Evolutionary conservation across 2,888 invertebrate genomes (phyloP).

Genomic region (Lithophane semibrunnea): DNA sequence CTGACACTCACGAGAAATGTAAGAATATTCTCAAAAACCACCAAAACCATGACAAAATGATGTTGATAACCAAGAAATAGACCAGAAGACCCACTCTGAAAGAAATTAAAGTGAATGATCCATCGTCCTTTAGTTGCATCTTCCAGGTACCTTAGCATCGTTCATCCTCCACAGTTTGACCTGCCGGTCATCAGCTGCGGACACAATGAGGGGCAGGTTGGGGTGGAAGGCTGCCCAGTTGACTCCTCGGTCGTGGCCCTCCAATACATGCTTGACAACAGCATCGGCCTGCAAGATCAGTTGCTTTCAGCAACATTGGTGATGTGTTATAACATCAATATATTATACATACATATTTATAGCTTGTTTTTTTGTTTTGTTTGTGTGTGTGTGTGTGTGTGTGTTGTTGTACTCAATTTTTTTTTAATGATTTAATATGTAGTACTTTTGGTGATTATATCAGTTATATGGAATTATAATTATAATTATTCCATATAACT

Average conservation of each 20-base stretch:
- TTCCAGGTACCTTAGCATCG: conserved; percentile 93
- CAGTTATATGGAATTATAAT: not conserved
- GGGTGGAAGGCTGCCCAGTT: conserved; percentile 99
- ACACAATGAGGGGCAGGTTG: conserved; percentile 97
- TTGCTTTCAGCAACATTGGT: conserved; percentile 70
- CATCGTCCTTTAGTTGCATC: conserved; percentile 12
- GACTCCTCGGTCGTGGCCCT: conserved; percentile 99
- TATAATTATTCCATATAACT: not conserved
- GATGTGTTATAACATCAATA: conserved; percentile 68
- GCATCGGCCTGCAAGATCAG: conserved; percentile 94
- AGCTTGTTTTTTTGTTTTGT: conserved; percentile 5
- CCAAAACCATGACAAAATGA: not conserved
- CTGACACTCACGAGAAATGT: not conserved
- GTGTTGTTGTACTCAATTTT: not conserved
- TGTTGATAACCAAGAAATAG: conserved; percentile 1
- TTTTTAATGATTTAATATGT: too few species aligned
- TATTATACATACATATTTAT: conserved; percentile 65
- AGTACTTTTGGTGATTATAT: not conserved
- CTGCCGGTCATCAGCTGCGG: conserved; percentile 99
- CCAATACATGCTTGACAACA: conserved; percentile 96
- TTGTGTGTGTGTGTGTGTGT: not conserved
- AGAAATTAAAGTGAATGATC: conserved; percentile 4
- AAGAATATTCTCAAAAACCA: not conserved
- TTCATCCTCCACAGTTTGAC: conserved; percentile 99
- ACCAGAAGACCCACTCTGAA: conserved; percentile 7